Percentiles rank a stretch among this genome's conserved stretches.
These are phyloP conservation scores for Drosophila heteroneura DNA, from an alignment of 2,888 invertebrate species.

Conservation along the genomic window DNA sequence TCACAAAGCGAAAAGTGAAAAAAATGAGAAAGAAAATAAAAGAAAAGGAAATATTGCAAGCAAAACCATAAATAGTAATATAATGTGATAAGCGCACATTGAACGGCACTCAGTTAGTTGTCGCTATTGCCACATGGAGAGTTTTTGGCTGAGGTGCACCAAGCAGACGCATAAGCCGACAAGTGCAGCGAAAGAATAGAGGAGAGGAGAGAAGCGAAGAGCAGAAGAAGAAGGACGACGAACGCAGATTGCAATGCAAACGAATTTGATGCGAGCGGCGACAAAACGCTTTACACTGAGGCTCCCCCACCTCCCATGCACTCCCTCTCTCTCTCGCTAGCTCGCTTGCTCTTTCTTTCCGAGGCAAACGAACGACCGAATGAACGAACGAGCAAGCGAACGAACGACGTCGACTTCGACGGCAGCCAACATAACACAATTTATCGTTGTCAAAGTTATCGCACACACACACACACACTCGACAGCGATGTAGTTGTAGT, in stretches of 20 bases:
- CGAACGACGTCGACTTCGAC: conserved; percentile 23
- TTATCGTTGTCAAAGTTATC: conserved; percentile 72
- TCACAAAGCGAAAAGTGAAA: conserved; percentile 47
- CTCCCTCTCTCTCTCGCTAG: neutral
- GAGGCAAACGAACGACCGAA: neutral
- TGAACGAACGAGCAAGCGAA: conserved; percentile 19
- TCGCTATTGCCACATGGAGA: conserved; percentile 48
- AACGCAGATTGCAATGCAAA: conserved; percentile 54
- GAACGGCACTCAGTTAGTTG: conserved; percentile 47
- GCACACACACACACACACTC: conserved; percentile 41
- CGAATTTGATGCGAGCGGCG: conserved; percentile 53
- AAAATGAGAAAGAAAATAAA: conserved; percentile 14
- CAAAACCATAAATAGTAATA: conserved; percentile 72
- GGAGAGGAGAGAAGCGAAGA: neutral
- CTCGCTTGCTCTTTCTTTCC: conserved; percentile 15
- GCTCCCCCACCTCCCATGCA: conserved; percentile 28
- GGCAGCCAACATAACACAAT: conserved; percentile 58
- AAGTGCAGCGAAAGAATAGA: conserved; percentile 42
- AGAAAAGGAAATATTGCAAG: conserved; percentile 51
- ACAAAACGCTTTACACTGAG: conserved; percentile 27
- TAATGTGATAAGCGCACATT: conserved; percentile 72
- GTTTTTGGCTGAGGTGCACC: conserved; percentile 41
- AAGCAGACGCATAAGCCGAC: conserved; percentile 26
- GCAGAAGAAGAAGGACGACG: conserved; percentile 20
- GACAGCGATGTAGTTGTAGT: conserved; percentile 36